Percentiles rank a stretch among this genome's conserved stretches.
Evolutionary conservation across 2,888 invertebrate species (phyloP).

Genomic region (Celastrina argiolus): DNA sequence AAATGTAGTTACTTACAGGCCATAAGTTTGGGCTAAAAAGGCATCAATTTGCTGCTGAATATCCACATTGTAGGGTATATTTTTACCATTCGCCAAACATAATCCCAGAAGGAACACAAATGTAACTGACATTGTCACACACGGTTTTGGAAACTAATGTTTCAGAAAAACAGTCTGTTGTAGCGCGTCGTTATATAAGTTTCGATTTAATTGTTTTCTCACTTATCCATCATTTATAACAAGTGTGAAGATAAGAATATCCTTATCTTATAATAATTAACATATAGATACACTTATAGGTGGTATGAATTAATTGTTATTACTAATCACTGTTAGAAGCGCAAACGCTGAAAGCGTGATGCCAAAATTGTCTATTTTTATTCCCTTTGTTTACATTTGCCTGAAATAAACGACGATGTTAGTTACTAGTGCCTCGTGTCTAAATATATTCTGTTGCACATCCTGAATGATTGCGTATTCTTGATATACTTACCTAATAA

Average conservation of each 20-base stretch:
- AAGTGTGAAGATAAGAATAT: constrained; percentile 7
- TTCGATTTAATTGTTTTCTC: constrained; percentile 21
- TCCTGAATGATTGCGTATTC: not conserved
- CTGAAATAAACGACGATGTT: not conserved
- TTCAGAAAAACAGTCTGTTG: not conserved
- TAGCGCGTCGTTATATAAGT: constrained; percentile 15
- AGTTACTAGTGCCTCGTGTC: not conserved
- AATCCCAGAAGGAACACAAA: constrained; percentile 14
- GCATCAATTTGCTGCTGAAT: not conserved
- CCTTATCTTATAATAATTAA: constrained; percentile 18
- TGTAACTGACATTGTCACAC: not conserved
- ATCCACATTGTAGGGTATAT: not conserved
- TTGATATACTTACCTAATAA: not conserved
- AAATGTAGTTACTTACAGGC: not conserved
- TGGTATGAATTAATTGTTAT: not conserved
- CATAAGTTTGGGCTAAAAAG: not conserved
- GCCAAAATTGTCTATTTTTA: not conserved
- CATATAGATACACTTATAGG: not conserved
- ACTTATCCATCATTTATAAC: constrained; percentile 21
- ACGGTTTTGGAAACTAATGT: not conserved
- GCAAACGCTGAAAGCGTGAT: not conserved
- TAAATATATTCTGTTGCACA: not conserved
- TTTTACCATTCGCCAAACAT: not conserved
- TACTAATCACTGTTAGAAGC: not conserved
- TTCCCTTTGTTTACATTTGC: not conserved